Percentiles rank a stretch among this genome's conserved stretches.
Conservation (phyloP, 2,888 invertebrate genomes). For the Pseudolycoriella hygida region DNA sequence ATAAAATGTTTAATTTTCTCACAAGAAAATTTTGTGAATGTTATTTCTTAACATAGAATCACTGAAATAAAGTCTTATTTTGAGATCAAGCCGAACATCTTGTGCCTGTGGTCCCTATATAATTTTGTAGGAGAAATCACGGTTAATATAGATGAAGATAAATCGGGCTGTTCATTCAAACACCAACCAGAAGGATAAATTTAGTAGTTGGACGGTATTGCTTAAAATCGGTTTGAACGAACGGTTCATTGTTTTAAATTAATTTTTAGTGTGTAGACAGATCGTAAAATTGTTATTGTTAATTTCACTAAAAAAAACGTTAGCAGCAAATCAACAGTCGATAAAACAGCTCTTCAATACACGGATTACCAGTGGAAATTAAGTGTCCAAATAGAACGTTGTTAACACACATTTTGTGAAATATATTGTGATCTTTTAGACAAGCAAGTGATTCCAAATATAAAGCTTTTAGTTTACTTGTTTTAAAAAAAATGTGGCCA, state of each 20-base stretch:
- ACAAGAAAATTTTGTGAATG: constrained; percentile 4
- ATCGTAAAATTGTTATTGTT: neutral
- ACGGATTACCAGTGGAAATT: no score
- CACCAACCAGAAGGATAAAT: neutral
- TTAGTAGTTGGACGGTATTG: neutral
- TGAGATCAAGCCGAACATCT: constrained; percentile 3
- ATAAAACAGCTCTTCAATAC: no score
- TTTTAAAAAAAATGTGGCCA: no score
- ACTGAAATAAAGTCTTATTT: constrained; percentile 5
- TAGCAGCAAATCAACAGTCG: no score
- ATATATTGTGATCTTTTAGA: no score
- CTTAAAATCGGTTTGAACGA: neutral
- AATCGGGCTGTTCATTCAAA: neutral
- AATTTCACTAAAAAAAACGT: no score
- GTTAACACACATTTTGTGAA: no score
- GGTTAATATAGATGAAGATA: neutral
- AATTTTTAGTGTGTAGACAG: neutral
- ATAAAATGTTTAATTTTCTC: constrained; percentile 5
- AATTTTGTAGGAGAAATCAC: neutral
- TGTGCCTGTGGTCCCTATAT: constrained; percentile 3
- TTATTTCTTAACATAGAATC: constrained; percentile 5
- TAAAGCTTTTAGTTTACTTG: no score
- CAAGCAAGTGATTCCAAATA: no score
- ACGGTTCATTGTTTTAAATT: neutral
- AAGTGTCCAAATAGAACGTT: no score